Percentiles rank a stretch among this genome's conserved stretches.
phyloP scores from a whole-genome alignment of 2,113 vertebrate genomes.

The Gracilinanus agilis region DNA sequence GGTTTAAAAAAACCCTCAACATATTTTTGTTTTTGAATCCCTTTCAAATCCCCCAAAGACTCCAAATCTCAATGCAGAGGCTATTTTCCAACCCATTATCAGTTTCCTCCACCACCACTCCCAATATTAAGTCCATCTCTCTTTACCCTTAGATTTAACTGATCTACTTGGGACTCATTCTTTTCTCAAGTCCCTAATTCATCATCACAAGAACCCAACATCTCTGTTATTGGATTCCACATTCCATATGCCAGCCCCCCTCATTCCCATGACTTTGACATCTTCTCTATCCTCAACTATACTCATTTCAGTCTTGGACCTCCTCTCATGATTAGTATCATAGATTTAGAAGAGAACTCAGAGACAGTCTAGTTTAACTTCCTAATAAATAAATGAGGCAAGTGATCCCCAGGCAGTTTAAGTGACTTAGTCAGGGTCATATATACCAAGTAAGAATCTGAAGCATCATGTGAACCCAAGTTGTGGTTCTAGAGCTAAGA shows the following conservation, averaged over 20 bases:
- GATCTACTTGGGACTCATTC: not conserved
- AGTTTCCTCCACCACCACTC: not conserved
- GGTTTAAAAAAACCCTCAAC: too few species aligned
- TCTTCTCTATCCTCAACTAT: not conserved
- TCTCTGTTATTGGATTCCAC: not conserved
- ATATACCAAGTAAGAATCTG: not conserved
- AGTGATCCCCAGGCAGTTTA: not conserved
- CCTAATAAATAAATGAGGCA: not conserved
- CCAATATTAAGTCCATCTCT: not conserved
- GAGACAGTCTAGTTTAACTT: not conserved
- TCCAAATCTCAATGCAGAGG: not conserved
- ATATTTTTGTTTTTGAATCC: too few species aligned
- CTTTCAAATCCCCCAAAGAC: not conserved
- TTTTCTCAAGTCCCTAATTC: not conserved
- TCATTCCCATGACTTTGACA: not conserved
- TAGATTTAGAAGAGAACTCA: not conserved
- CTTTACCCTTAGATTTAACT: not conserved
- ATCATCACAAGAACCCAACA: not conserved
- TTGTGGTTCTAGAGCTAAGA: not conserved
- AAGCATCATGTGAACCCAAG: not conserved
- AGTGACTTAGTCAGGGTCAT: not conserved
- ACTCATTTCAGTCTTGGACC: not conserved
- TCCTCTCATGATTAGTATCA: not conserved
- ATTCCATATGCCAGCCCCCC: not conserved
- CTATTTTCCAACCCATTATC: not conserved